Evolutionary conservation across 2,888 invertebrate genomes (phyloP).

Genomic region (Coelopa pilipes): DNA sequence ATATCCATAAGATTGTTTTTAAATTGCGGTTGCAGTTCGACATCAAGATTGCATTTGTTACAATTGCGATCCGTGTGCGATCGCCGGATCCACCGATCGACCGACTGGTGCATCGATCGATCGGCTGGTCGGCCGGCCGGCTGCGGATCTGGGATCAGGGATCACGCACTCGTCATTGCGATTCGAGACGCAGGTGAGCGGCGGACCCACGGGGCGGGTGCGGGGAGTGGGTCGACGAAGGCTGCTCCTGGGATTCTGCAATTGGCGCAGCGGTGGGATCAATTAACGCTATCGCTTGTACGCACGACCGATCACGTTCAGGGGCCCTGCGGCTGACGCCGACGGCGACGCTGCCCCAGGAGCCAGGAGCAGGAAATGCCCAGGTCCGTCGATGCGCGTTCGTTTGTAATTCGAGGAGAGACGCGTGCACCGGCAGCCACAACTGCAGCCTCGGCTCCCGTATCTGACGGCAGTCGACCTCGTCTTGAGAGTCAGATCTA

Average conservation of each 20-base stretch:
- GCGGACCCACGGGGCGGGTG: too few relatives aligned
- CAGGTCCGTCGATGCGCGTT: too few relatives aligned
- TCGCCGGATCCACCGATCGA: conserved; percentile 4
- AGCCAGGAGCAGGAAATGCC: too few relatives aligned
- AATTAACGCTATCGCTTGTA: conserved; percentile 25
- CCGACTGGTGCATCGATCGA: not conserved
- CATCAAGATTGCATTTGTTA: conserved; percentile 30
- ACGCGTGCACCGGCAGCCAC: too few relatives aligned
- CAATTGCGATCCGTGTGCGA: conserved; percentile 18
- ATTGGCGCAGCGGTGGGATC: conserved; percentile 14
- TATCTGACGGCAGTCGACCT: too few relatives aligned
- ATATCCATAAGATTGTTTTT: conserved; percentile 33
- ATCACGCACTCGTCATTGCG: conserved; percentile 27
- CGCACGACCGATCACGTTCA: not conserved
- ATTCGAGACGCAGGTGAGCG: conserved; percentile 5
- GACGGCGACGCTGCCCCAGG: not conserved
- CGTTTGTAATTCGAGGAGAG: too few relatives aligned
- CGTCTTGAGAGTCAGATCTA: too few relatives aligned
- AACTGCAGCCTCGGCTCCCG: too few relatives aligned
- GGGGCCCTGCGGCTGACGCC: not conserved
- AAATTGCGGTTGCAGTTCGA: conserved; percentile 34
- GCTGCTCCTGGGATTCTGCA: not conserved
- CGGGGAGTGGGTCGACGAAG: not conserved
- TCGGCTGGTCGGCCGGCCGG: not conserved
- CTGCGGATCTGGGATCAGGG: not conserved